These are phyloP conservation scores for Drosophila sproati DNA, from an alignment of 1,140 invertebrate species.

Conservation along the genomic window DNA sequence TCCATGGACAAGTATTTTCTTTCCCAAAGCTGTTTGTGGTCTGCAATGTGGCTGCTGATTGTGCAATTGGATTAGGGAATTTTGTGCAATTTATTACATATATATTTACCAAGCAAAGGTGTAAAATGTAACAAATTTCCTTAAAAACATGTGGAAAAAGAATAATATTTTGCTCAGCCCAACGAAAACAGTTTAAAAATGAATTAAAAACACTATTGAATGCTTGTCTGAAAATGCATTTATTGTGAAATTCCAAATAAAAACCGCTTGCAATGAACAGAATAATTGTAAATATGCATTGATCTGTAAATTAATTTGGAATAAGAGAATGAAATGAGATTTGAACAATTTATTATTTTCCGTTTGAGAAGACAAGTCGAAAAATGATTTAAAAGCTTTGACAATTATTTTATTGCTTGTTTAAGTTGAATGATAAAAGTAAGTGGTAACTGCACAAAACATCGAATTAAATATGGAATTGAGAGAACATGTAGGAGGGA, in stretches of 20 bases:
- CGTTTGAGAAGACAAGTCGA: too few relatives aligned
- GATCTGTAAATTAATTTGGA: too few relatives aligned
- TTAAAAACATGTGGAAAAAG: neutral
- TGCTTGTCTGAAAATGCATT: neutral
- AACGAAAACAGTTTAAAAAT: neutral
- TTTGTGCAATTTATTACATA: conserved; percentile 54
- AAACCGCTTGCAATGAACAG: neutral
- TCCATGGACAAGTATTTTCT: conserved; percentile 50
- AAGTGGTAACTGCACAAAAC: too few relatives aligned
- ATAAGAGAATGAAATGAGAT: too few relatives aligned
- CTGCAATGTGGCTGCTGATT: conserved; percentile 59
- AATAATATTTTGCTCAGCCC: conserved; percentile 3
- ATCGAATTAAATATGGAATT: too few relatives aligned
- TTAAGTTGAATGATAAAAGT: too few relatives aligned
- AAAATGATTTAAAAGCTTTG: too few relatives aligned
- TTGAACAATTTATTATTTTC: too few relatives aligned
- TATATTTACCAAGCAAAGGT: conserved; percentile 44
- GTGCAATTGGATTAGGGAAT: conserved; percentile 72
- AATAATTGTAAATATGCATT: too few relatives aligned
- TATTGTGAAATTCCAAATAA: neutral
- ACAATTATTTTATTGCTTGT: too few relatives aligned
- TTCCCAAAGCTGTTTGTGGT: conserved; percentile 59
- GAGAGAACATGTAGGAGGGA: too few relatives aligned
- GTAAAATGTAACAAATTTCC: conserved; percentile 51
- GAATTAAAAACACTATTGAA: neutral